These are phyloP conservation scores for Albula goreensis DNA, from an alignment of 2,113 vertebrate species.

Conservation along the genomic window DNA sequence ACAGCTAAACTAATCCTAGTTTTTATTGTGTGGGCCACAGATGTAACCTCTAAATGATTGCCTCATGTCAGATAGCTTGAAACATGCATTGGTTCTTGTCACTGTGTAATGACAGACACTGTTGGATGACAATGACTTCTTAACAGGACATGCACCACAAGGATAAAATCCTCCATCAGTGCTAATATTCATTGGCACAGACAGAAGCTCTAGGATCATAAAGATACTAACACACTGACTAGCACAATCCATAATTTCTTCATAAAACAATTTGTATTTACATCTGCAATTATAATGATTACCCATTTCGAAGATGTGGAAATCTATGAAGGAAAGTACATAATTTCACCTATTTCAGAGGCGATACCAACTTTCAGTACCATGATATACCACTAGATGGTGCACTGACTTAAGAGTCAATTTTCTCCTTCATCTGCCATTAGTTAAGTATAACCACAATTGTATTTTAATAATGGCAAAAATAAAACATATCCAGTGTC, in stretches of 20 bases:
- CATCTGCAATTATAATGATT: not conserved
- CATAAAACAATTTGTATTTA: not conserved
- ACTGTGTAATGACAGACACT: no score
- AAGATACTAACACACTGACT: not conserved
- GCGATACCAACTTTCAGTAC: not conserved
- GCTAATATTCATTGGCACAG: not conserved
- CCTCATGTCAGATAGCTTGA: no score
- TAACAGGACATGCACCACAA: not conserved
- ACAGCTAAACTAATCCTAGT: not conserved
- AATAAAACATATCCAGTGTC: no score
- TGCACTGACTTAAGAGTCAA: not conserved
- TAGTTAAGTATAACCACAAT: no score
- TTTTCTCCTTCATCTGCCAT: no score
- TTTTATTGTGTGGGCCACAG: not conserved
- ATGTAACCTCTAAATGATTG: not conserved
- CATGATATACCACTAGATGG: not conserved
- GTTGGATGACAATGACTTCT: no score
- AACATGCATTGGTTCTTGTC: no score
- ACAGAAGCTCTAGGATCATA: not conserved
- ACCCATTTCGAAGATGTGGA: no score
- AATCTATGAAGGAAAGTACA: no score
- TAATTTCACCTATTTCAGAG: no score
- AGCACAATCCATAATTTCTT: not conserved
- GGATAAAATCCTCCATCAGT: not conserved
- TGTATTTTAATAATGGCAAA: no score